Conservation (phyloP, 2,797 vertebrate genomes). For the Eulemur coronatus region DNA sequence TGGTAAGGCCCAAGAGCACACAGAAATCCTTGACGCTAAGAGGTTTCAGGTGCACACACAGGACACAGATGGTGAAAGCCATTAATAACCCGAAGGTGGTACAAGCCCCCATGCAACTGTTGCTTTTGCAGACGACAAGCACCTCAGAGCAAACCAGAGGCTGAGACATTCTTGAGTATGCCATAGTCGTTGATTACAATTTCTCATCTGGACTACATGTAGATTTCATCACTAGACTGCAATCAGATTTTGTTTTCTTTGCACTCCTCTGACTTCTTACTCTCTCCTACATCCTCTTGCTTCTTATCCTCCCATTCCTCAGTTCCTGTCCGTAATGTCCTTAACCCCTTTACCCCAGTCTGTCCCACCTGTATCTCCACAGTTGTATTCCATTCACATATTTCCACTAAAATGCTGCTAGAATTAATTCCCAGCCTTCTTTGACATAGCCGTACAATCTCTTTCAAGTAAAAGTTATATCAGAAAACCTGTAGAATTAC, state of each 20-base stretch:
- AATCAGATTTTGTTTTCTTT: neutral
- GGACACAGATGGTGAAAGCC: neutral
- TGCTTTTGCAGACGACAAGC: neutral
- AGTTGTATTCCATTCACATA: neutral
- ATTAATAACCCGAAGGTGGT: neutral
- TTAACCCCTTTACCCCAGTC: neutral
- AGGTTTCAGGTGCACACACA: neutral
- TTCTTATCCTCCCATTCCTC: neutral
- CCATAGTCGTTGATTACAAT: neutral
- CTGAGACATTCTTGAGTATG: neutral
- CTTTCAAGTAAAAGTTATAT: slow-evolving; percentile 11
- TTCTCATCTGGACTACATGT: neutral
- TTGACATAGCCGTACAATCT: neutral
- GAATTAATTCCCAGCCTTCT: neutral
- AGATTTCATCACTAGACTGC: neutral
- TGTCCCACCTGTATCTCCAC: neutral
- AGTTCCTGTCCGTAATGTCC: neutral
- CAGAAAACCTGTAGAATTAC: neutral
- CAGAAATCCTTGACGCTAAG: neutral
- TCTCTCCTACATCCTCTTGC: neutral
- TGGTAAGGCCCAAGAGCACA: neutral
- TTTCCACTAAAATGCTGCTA: neutral
- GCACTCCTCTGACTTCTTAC: neutral
- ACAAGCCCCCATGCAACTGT: neutral
- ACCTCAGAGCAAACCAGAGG: neutral